Percentiles rank a stretch among this genome's conserved stretches.
Conservation (phyloP, 1,140 invertebrate genomes). For the Drosophila dunni region DNA sequence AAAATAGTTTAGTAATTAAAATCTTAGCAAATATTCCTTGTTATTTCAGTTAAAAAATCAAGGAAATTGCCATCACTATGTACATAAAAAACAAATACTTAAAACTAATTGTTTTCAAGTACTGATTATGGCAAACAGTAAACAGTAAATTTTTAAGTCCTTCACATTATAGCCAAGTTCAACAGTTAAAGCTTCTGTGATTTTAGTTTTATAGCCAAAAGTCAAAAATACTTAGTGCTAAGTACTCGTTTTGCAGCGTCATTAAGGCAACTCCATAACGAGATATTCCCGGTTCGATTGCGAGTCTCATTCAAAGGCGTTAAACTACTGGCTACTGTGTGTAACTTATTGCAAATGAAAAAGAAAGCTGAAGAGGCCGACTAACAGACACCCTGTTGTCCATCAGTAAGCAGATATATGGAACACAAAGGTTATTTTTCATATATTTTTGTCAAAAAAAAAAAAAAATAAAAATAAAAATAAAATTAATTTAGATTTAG, state of each 20-base stretch:
- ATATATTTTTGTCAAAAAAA: too few relatives aligned
- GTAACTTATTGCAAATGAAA: too few relatives aligned
- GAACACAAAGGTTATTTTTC: too few relatives aligned
- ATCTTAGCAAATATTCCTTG: too few relatives aligned
- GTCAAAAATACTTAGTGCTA: constrained; percentile 1
- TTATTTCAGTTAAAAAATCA: too few relatives aligned
- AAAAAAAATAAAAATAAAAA: too few relatives aligned
- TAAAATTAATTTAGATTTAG: too few relatives aligned
- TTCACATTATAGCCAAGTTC: neutral
- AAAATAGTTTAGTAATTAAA: too few relatives aligned
- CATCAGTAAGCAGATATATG: too few relatives aligned
- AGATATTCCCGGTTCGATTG: constrained; percentile 1
- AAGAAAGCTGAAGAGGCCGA: too few relatives aligned
- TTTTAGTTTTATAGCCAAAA: neutral
- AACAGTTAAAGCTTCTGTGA: neutral
- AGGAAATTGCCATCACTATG: too few relatives aligned
- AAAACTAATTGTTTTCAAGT: neutral
- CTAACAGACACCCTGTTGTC: neutral
- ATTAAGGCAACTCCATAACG: constrained; percentile 9
- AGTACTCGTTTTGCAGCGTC: constrained; percentile 3
- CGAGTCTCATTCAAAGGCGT: neutral
- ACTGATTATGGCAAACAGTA: neutral
- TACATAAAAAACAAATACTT: neutral
- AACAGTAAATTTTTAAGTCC: neutral
- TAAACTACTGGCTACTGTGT: neutral